phyloP scores from a whole-genome alignment of 2,888 invertebrate species.

The Zygothrica quintamaculata region DNA sequence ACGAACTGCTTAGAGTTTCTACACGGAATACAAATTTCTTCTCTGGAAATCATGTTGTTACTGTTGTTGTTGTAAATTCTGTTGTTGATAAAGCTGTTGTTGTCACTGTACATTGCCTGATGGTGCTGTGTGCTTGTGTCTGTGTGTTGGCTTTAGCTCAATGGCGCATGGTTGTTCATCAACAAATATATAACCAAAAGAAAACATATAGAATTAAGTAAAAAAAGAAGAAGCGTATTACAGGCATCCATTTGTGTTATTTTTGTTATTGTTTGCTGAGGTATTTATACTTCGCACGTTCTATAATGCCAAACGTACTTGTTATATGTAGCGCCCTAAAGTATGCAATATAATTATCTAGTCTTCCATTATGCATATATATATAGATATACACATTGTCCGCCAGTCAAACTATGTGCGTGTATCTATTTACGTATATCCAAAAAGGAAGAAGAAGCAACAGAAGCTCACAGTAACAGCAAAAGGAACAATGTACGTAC shows the following conservation, averaged over 20 bases:
- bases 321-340: conserved; percentile 32
- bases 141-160: conserved; percentile 17
- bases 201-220: conserved; percentile 28
- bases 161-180: conserved; percentile 9
- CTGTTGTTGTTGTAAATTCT: conserved; percentile 20
- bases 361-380: conserved; percentile 30
- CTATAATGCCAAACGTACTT: conserved; percentile 24
- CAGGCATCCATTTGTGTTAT: conserved; percentile 2
- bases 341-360: conserved; percentile 50
- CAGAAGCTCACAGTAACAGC: conserved; percentile 12
- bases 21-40: too few species aligned
- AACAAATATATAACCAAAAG: conserved; percentile 6
- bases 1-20: too few species aligned
- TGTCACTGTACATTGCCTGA: conserved; percentile 11
- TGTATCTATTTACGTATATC: conserved; percentile 1
- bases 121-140: conserved; percentile 3
- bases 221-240: conserved; percentile 14
- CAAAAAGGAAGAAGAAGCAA: too few species aligned
- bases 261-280: conserved; percentile 13
- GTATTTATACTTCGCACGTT: conserved; percentile 21
- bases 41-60: conserved; percentile 3
- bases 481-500: conserved; percentile 12
- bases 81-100: conserved; percentile 21
- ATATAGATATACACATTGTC: conserved; percentile 12
- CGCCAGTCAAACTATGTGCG: conserved; percentile 1